Evolutionary conservation across 64 coral and sea anemone genomes (phyloP).

Genomic region (Platygyra sinensis): DNA sequence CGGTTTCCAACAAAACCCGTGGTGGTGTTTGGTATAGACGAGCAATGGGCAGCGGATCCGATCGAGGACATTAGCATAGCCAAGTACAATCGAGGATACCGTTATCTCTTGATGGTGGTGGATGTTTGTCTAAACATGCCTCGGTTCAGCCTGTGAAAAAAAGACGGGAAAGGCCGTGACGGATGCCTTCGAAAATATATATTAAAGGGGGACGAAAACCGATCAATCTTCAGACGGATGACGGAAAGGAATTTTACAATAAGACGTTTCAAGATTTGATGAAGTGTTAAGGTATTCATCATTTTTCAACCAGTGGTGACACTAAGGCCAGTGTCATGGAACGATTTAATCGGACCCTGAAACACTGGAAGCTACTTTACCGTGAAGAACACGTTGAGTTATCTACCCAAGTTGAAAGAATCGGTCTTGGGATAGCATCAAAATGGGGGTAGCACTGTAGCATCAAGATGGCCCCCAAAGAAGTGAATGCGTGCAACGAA

Average conservation of each 20-base stretch:
- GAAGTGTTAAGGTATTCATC: too few species aligned
- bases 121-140: too few species aligned
- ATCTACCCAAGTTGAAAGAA: neutral
- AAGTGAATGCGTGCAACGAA: neutral
- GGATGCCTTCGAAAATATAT: neutral
- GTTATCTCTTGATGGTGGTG: too few species aligned
- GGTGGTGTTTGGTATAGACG: too few species aligned
- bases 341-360: constrained; percentile 55
- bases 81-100: too few species aligned
- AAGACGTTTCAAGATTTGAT: neutral
- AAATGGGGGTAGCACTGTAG: neutral
- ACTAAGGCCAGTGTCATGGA: constrained; percentile 17
- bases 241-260: constrained; percentile 20
- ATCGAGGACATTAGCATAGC: too few species aligned
- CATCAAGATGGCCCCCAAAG: neutral
- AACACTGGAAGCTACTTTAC: too few species aligned
- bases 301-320: constrained; percentile 23
- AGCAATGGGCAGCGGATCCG: too few species aligned
- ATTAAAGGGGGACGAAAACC: neutral
- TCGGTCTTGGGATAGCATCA: constrained; percentile 23
- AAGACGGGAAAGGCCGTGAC: too few species aligned
- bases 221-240: neutral
- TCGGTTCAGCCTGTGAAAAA: too few species aligned
- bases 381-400: neutral
- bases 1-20: too few species aligned